Percentiles rank a stretch among this genome's conserved stretches.
Conservation (phyloP, 30 jellyfish, hydroid and myxozoan species). For the Aurelia aurita region DNA sequence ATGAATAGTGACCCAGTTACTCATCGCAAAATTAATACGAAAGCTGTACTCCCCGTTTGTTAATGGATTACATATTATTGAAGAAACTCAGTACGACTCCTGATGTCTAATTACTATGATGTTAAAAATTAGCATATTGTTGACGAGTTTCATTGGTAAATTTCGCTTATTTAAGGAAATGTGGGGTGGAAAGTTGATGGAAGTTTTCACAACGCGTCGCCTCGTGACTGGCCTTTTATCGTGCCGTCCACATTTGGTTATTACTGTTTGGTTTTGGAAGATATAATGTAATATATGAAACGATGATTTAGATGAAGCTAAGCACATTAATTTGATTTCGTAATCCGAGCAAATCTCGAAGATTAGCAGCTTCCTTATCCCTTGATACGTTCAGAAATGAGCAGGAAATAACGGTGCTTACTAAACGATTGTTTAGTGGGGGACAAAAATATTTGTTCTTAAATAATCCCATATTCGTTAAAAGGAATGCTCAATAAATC, state of each 20-base stretch:
- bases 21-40: not conserved
- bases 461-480: constrained; percentile 60
- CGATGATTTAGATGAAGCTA: constrained; percentile 58
- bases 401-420: constrained; percentile 84
- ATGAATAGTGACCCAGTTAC: constrained; percentile 77
- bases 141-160: not conserved
- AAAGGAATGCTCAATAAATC: constrained; percentile 47
- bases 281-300: constrained; percentile 14
- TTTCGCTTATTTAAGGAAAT: not conserved
- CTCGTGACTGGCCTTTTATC: constrained; percentile 11
- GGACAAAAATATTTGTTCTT: constrained; percentile 59
- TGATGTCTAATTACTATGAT: not conserved
- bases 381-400: constrained; percentile 57
- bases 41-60: constrained; percentile 20
- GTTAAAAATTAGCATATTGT: constrained; percentile 18
- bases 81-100: constrained; percentile 45
- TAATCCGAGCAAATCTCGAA: constrained; percentile 65
- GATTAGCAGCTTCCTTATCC: constrained; percentile 80
- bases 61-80: constrained; percentile 31
- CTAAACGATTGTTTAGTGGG: constrained; percentile 55
- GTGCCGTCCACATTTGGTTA: constrained; percentile 30
- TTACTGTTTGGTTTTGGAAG: constrained; percentile 19
- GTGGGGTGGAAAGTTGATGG: constrained; percentile 1
- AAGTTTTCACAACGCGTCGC: not conserved
- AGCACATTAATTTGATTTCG: constrained; percentile 65